phyloP scores from a whole-genome alignment of 1,140 invertebrate species.

The Papilio xuthus region DNA sequence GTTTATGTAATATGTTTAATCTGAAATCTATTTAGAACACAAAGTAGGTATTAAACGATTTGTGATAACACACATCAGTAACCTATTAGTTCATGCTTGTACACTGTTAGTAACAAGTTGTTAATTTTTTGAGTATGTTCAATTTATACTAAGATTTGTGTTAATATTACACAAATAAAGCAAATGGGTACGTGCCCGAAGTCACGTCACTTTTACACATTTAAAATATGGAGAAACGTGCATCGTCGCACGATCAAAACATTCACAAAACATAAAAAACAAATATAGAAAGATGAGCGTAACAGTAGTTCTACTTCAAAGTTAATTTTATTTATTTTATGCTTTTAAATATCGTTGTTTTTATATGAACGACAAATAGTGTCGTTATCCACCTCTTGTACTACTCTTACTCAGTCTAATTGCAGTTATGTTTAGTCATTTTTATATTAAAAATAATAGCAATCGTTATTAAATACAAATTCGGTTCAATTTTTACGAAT shows the following conservation, averaged over 20 bases:
- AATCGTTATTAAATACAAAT: not conserved
- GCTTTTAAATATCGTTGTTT: not conserved
- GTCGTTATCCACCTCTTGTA: not conserved
- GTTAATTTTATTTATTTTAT: not conserved
- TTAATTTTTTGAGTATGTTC: constrained; percentile 5
- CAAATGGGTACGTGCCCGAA: constrained; percentile 8
- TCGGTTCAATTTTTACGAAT: not conserved
- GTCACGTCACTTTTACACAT: constrained; percentile 32
- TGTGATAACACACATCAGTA: constrained; percentile 13
- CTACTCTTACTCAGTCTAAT: not conserved
- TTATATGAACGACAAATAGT: not conserved
- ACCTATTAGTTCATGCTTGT: not conserved
- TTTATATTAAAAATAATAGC: not conserved
- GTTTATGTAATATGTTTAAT: not conserved
- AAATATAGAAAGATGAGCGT: not conserved
- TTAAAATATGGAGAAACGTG: constrained; percentile 2
- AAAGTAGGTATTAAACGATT: not conserved
- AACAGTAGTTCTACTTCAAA: not conserved
- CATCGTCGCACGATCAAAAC: not conserved
- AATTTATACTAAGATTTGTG: not conserved
- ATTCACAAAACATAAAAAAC: constrained; percentile 5
- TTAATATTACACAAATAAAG: not conserved
- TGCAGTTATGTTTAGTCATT: not conserved
- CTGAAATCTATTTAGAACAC: not conserved
- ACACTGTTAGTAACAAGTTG: not conserved